Base-by-base conservation (phyloP, 2,113 vertebrate species). In the Microcebus lehilahytsara region DNA sequence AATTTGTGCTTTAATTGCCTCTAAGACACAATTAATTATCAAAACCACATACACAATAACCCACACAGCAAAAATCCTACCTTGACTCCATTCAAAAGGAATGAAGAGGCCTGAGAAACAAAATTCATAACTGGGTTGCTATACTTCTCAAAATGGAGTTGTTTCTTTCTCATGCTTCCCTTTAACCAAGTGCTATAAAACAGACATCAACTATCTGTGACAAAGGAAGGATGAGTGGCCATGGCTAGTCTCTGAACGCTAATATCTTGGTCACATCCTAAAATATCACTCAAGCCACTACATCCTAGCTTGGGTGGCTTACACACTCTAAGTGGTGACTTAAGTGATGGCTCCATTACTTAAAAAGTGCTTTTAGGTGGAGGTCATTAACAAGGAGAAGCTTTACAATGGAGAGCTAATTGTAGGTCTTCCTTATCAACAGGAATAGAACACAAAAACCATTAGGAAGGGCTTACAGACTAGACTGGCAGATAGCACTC, bases 21-120 rank as follows among this genome's bases (percentile, higher is more conserved):
- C 0, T 27, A 95, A 87, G 74, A 49, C 6, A 34, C 12, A 34
- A 67, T 51, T 93, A 95, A 95, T 46, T 46, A 71, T 53, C 83
- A 91, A 96, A 97, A 78, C 8, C 20, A 93, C 49, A 51, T 62
- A 56, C n/a, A 96, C 75, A 97, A 97, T 80, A 64, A 95, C 27
- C 9, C 2, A 34, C 25, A 95, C n/a, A 60, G 16, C 4, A 58
- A 87, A 93, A 71, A 71, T 69, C 8, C 51, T 37, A 56, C 34
- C 62, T 75, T 88, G 4, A 8, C 53, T 66, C 71, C 30, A 85
- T 62, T 51, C 17, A 37, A 79, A 80, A 91, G 6, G n/a, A 40
- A 91, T 9, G 20, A 78, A 91, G 88, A 88, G 34, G 16, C 20
- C 27, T 37, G 53, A 87, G 42, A 78, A 93, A 46, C 37, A 90